Base-by-base conservation (phyloP, 2,113 vertebrate genomes). In the Gadus chalcogrammus region DNA sequence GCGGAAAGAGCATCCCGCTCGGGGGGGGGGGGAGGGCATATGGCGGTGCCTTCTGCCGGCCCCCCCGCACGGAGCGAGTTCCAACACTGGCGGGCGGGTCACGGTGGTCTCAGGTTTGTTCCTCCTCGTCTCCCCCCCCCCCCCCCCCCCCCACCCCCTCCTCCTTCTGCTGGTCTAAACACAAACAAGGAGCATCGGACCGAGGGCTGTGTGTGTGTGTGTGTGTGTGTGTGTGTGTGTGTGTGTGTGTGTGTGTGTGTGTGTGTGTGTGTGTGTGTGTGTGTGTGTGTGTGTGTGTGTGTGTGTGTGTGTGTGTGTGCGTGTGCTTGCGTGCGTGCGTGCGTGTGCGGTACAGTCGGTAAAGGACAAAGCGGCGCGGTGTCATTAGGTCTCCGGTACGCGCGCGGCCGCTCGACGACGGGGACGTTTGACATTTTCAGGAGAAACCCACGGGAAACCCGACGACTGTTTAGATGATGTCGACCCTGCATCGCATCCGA, bases 1-100 rank as follows among this genome's bases (percentile, higher is more conserved):
- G 80, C 84, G 93, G 93, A 97, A 96, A 97, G 95, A 96, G 92
- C 95, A 97, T 95, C 90, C 83, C 90, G 94, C 91, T 92, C 84
- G 85, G 86, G 92, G 94, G 93, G 94, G 94, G 94, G 77, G n/a
- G n/a, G n/a, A 88, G 89, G 94, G 94, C 95, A 94, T 95, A 94
- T 95, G 94, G 93, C 91, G 85, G 91, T 92, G 89, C 94, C 93
- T 94, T 96, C 94, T 97, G 94, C 91, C 91, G 93, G 91, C 91
- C 84, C 92, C n/a, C 84, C 92, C 89, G 93, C 75, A 79, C 90
- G 91, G 93, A 75, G 79, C 90, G 92, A 95, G 89, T 89, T 86
- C 84, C 89, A 93, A 84, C 92, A 80, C 91, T 93, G 83, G 87
- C 78, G 79, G 82, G 31, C 79, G 83, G 92, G 92, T 95, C 93